These are phyloP conservation scores for Sinocyclocheilus anshuiensis DNA, from an alignment of 2,113 vertebrate species.

Conservation along the genomic window DNA sequence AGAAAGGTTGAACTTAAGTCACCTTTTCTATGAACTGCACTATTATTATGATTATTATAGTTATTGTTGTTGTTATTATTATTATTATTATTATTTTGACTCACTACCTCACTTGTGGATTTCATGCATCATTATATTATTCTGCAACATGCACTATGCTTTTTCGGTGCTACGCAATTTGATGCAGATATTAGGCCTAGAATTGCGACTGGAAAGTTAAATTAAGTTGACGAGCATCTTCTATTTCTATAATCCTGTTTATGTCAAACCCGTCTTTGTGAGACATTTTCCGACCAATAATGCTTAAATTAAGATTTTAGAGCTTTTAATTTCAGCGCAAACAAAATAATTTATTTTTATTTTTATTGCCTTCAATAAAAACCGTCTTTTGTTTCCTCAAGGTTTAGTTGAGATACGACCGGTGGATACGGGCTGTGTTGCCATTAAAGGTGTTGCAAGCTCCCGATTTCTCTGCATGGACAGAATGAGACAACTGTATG, in stretches of 20 bases:
- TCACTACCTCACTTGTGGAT: background rate
- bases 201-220: background rate
- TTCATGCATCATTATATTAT: background rate
- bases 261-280: background rate
- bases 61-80: too few relatives aligned
- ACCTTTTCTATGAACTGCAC: background rate
- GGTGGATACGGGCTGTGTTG: slow-evolving; percentile 82
- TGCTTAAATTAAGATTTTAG: background rate
- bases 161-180: background rate
- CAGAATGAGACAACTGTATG: slow-evolving; percentile 79
- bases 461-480: slow-evolving; percentile 89
- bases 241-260: background rate
- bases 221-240: background rate
- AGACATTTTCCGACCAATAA: background rate
- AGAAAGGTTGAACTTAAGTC: background rate
- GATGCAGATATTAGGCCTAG: background rate
- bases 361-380: background rate
- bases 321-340: background rate
- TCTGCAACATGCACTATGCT: background rate
- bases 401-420: slow-evolving; percentile 90
- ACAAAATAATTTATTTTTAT: background rate
- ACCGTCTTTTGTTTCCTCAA: slow-evolving; percentile 54
- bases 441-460: slow-evolving; percentile 85
- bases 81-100: background rate
- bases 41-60: too few relatives aligned